Conservation (phyloP, 2,888 invertebrate genomes). For the Rhagium mordax region DNA sequence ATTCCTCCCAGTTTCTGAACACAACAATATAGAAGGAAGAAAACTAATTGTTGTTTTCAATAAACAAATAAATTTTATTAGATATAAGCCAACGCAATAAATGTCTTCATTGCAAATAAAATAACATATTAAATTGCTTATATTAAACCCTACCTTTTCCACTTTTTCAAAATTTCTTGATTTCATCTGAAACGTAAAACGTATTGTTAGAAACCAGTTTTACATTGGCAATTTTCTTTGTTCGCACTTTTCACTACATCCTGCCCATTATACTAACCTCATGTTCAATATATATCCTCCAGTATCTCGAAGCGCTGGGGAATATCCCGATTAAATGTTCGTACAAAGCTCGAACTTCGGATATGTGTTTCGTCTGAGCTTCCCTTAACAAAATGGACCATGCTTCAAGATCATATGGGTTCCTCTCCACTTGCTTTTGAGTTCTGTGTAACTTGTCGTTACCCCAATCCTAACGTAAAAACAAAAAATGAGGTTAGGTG, state of each 20-base stretch:
- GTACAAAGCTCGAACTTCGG: conserved; percentile 92
- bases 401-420: conserved; percentile 95
- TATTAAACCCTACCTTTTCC: conserved; percentile 85
- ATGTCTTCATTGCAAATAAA: conserved; percentile 51
- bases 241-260: neutral
- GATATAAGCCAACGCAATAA: conserved; percentile 26
- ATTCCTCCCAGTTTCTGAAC: conserved; percentile 69
- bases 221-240: no score
- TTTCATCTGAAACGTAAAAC: conserved; percentile 87
- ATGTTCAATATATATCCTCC: conserved; percentile 99
- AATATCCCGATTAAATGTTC: conserved; percentile 96
- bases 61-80: conserved; percentile 44
- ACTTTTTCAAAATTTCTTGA: conserved; percentile 97
- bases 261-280: conserved; percentile 77
- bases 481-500: conserved; percentile 34
- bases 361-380: conserved; percentile 89
- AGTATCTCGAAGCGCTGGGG: conserved; percentile 96
- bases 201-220: neutral
- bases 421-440: conserved; percentile 88
- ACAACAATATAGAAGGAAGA: conserved; percentile 52
- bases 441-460: conserved; percentile 88
- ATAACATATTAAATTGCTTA: conserved; percentile 24
- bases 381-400: conserved; percentile 98
- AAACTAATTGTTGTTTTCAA: conserved; percentile 48
- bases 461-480: conserved; percentile 84